Evolutionary conservation across 1,140 invertebrate genomes (phyloP).

Genomic region (Drosophila pallidifrons): DNA sequence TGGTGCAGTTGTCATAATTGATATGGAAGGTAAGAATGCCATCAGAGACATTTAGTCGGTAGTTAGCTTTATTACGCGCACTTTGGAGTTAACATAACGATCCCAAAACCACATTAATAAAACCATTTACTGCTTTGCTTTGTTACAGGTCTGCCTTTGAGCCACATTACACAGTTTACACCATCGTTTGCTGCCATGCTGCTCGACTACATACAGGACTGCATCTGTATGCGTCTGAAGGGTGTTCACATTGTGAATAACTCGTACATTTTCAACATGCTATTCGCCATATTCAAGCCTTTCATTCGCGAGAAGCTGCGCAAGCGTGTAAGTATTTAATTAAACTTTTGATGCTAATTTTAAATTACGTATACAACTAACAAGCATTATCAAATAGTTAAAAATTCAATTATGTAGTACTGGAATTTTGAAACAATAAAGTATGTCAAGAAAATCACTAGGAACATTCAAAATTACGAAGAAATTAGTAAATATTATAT

Average conservation of each 20-base stretch:
- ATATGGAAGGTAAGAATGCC: conserved; percentile 86
- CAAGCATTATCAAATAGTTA: too few species aligned
- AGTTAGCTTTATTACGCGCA: not conserved
- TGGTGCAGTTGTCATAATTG: conserved; percentile 88
- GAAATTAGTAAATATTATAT: too few species aligned
- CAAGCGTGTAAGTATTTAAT: conserved; percentile 85
- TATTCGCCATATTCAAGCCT: conserved; percentile 91
- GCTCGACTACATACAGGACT: conserved; percentile 89
- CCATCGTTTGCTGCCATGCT: conserved; percentile 89
- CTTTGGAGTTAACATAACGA: conserved; percentile 3
- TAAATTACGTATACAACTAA: too few species aligned
- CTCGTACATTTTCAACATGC: conserved; percentile 91
- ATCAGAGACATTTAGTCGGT: not conserved
- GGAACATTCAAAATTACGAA: too few species aligned
- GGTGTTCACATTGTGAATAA: conserved; percentile 92
- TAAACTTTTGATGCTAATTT: not conserved
- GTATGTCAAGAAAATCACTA: too few species aligned
- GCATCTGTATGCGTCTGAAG: conserved; percentile 87
- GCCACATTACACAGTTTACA: conserved; percentile 90
- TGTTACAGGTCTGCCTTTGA: conserved; percentile 86
- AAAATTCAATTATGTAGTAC: not conserved
- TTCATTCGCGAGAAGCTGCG: conserved; percentile 89
- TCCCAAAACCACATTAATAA: conserved; percentile 1
- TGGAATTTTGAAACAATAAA: not conserved
- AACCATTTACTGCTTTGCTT: conserved; percentile 1